Conservation (phyloP, 2,797 vertebrate genomes). For the Danio jaintianensis region DNA sequence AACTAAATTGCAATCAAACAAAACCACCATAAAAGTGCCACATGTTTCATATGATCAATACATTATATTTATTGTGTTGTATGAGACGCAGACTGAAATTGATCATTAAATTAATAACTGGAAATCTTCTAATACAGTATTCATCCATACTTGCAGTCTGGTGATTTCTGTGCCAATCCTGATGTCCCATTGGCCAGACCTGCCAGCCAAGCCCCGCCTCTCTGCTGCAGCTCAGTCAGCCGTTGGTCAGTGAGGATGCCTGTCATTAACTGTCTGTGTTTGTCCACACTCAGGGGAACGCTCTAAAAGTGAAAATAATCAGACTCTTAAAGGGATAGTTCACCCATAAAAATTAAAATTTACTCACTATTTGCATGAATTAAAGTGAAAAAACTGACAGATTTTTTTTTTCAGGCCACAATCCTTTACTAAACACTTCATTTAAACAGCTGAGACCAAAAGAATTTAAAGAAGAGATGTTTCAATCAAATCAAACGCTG, state of each 20-base stretch:
- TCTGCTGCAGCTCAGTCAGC: constrained; percentile 84
- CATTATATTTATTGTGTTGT: no score
- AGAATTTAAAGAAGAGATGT: neutral
- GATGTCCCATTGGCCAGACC: constrained; percentile 76
- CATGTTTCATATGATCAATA: no score
- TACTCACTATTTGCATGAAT: no score
- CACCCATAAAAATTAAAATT: neutral
- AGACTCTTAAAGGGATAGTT: neutral
- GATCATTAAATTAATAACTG: no score
- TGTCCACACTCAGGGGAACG: constrained; percentile 75
- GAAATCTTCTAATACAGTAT: no score
- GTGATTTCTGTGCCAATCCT: constrained; percentile 78
- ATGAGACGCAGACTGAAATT: no score
- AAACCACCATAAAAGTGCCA: no score
- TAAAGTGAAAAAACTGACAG: no score
- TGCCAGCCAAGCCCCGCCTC: constrained; percentile 88
- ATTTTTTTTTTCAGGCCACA: no score
- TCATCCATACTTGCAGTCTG: constrained; percentile 83
- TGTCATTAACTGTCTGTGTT: constrained; percentile 83
- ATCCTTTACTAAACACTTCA: no score
- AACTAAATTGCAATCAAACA: no score
- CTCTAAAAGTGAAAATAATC: constrained; percentile 68
- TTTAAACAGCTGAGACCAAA: no score
- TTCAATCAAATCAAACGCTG: neutral
- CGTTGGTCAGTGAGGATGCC: constrained; percentile 86